These are phyloP conservation scores for Tipula helvola DNA, from an alignment of 2,888 invertebrate genomes.

Conservation along the genomic window DNA sequence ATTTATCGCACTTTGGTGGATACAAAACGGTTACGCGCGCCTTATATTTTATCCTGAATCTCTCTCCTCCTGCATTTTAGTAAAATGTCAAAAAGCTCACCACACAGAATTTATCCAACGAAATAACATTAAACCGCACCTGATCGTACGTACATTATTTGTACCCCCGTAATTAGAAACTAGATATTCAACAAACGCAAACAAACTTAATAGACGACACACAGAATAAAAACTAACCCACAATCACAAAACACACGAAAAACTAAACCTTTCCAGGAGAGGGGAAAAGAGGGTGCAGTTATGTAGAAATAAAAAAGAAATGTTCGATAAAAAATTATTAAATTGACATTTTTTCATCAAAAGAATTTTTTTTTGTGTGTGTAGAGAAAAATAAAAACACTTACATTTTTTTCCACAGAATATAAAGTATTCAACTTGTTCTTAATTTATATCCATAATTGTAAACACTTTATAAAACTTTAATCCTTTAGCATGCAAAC, in stretches of 20 bases:
- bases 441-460: neutral
- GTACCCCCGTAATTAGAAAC: neutral
- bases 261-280: neutral
- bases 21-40: neutral
- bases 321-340: neutral
- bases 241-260: neutral
- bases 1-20: neutral
- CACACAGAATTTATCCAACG: neutral
- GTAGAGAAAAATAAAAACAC: slow-evolving; percentile 4
- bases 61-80: neutral
- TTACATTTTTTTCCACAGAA: neutral
- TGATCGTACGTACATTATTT: no score
- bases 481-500: neutral
- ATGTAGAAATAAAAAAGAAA: neutral
- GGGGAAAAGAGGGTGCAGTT: slow-evolving; percentile 5
- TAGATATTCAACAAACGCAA: neutral
- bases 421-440: neutral
- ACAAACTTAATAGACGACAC: neutral
- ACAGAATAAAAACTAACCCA: neutral
- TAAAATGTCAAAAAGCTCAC: neutral
- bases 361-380: neutral
- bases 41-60: neutral
- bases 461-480: neutral
- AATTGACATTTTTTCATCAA: neutral
- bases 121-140: neutral